phyloP scores from a whole-genome alignment of 2,888 invertebrate species.

The Automeris io region DNA sequence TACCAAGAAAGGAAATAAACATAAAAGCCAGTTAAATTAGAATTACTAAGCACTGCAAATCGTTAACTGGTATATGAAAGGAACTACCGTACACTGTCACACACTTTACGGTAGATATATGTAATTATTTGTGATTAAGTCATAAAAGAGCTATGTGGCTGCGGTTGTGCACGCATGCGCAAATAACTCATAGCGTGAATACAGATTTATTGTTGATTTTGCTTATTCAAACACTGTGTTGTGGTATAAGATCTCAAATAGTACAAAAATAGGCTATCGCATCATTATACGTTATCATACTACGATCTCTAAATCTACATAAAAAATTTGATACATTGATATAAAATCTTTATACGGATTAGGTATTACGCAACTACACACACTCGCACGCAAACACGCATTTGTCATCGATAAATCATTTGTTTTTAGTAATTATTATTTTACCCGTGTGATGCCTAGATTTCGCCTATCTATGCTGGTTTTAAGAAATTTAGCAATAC shows the following conservation, averaged over 20 bases:
- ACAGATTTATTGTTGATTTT: background rate
- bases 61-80: slow-evolving; percentile 10
- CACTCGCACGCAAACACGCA: no score
- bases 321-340: no score
- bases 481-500: no score
- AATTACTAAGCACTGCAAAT: slow-evolving; percentile 10
- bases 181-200: slow-evolving; percentile 1
- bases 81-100: slow-evolving; percentile 11
- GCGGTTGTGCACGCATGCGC: slow-evolving; percentile 2
- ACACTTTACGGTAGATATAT: slow-evolving; percentile 8
- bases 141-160: slow-evolving; percentile 9
- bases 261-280: background rate
- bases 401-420: no score
- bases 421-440: no score
- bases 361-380: no score
- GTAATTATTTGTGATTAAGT: slow-evolving; percentile 11
- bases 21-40: slow-evolving; percentile 14
- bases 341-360: no score
- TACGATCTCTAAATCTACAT: no score
- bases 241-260: background rate
- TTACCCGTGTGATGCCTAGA: no score
- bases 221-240: background rate
- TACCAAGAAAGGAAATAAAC: slow-evolving; percentile 28
- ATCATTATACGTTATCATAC: no score
- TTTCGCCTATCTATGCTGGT: no score